These are phyloP conservation scores for Mixornis gularis DNA, from an alignment of 2,113 vertebrate species.

Conservation along the genomic window DNA sequence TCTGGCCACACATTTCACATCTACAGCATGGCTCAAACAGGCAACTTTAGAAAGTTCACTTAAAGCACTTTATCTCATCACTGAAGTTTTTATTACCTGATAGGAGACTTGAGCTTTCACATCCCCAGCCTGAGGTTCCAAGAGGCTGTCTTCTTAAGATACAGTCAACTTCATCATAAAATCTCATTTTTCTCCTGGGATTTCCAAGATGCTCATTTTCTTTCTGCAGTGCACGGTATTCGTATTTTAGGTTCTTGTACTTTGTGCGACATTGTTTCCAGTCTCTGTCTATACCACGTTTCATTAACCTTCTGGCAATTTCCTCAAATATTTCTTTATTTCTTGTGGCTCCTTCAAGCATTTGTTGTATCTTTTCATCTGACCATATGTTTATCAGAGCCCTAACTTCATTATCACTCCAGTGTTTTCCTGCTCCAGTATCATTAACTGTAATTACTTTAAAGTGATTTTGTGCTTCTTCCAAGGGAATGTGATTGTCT, in stretches of 20 bases:
- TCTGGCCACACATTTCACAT: background rate
- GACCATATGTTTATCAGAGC: conserved; percentile 81
- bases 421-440: conserved; percentile 77
- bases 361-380: conserved; percentile 79
- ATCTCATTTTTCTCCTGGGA: conserved; percentile 77
- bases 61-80: background rate
- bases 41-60: background rate
- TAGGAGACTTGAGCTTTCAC: conserved; percentile 33
- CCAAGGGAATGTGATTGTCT: conserved; percentile 51
- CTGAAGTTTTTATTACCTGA: background rate
- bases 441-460: conserved; percentile 78
- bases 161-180: conserved; percentile 84
- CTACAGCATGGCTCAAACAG: background rate
- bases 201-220: conserved; percentile 74
- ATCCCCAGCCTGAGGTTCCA: conserved; percentile 16
- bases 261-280: conserved; percentile 89
- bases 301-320: conserved; percentile 79
- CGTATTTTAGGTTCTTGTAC: conserved; percentile 89
- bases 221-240: conserved; percentile 82
- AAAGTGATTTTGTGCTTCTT: conserved; percentile 69
- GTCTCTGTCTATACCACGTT: conserved; percentile 83
- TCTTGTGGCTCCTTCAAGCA: conserved; percentile 83
- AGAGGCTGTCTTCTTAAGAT: conserved; percentile 70
- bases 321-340: conserved; percentile 89
- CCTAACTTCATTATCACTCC: conserved; percentile 85